A percentile compares a stretch with the other conserved stretches of the same genome.
Conservation (phyloP, 2,888 invertebrate species). For the Aspidapion aeneum region DNA sequence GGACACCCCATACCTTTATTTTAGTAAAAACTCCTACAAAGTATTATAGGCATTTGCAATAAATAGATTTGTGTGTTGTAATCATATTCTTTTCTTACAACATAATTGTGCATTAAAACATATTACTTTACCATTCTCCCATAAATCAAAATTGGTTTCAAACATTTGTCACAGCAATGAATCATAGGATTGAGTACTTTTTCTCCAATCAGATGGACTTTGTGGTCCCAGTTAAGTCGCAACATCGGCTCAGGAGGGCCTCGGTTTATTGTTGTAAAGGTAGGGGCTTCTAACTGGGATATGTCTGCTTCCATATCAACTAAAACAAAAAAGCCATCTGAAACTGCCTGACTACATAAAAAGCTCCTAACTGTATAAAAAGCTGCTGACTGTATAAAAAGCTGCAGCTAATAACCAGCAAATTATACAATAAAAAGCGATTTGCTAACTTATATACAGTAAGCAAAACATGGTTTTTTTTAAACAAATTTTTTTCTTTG, state of each 20-base stretch:
- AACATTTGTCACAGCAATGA: conserved; percentile 93
- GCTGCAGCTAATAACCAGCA: not conserved
- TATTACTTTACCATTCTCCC: conserved; percentile 88
- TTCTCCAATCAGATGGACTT: conserved; percentile 90
- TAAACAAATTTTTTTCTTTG: too few species aligned
- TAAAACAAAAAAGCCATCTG: conserved; percentile 38
- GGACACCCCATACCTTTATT: too few species aligned
- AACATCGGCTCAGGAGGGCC: conserved; percentile 91
- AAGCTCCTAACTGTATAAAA: too few species aligned
- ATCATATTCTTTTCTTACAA: too few species aligned
- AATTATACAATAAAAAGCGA: not conserved
- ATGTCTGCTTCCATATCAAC: conserved; percentile 91
- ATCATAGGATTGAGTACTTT: conserved; percentile 96
- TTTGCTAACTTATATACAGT: too few species aligned
- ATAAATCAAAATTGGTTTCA: conserved; percentile 94
- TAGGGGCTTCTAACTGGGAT: conserved; percentile 86
- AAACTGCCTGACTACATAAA: too few species aligned
- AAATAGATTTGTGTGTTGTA: too few species aligned
- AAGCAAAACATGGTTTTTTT: too few species aligned
- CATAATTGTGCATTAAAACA: too few species aligned
- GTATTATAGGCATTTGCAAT: too few species aligned
- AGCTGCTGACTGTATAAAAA: not conserved
- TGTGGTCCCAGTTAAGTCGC: conserved; percentile 85
- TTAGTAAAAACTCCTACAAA: too few species aligned
- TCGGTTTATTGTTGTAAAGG: conserved; percentile 84